A percentile compares a stretch with the other conserved stretches of the same genome.
These are phyloP conservation scores for Danio rerio DNA, from an alignment of 2,113 vertebrate genomes.

Conservation along the genomic window DNA sequence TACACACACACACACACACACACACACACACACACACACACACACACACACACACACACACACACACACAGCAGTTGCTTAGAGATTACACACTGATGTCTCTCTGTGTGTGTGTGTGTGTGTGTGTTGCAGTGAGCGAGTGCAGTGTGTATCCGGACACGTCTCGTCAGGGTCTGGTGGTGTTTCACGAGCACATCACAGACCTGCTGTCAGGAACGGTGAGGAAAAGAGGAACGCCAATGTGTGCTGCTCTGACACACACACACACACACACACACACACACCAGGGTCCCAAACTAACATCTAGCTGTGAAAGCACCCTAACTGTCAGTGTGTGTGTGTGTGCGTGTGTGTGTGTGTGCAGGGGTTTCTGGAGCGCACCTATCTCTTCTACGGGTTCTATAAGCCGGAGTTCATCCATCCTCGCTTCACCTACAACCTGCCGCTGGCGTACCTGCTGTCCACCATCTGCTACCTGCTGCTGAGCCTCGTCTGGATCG, in stretches of 20 bases:
- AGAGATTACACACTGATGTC: background rate
- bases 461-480: constrained; percentile 84
- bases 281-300: too few relatives aligned
- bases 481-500: constrained; percentile 91
- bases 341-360: constrained; percentile 46
- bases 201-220: constrained; percentile 85
- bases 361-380: constrained; percentile 93
- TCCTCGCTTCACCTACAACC: constrained; percentile 78
- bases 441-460: constrained; percentile 90
- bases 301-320: too few relatives aligned
- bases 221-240: background rate
- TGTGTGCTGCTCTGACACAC: background rate
- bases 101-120: constrained; percentile 2
- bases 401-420: constrained; percentile 79
- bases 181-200: constrained; percentile 86
- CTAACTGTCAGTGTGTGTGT: constrained; percentile 30
- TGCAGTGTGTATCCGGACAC: constrained; percentile 80
- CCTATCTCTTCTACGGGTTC: constrained; percentile 94
- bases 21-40: background rate
- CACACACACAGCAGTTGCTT: background rate
- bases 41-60: background rate
- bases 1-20: constrained; percentile 37
- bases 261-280: too few relatives aligned
- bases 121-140: constrained; percentile 66
- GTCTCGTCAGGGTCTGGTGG: constrained; percentile 77